Base-by-base conservation (phyloP, 2,113 vertebrate species). In the Nycticorax nycticorax region DNA sequence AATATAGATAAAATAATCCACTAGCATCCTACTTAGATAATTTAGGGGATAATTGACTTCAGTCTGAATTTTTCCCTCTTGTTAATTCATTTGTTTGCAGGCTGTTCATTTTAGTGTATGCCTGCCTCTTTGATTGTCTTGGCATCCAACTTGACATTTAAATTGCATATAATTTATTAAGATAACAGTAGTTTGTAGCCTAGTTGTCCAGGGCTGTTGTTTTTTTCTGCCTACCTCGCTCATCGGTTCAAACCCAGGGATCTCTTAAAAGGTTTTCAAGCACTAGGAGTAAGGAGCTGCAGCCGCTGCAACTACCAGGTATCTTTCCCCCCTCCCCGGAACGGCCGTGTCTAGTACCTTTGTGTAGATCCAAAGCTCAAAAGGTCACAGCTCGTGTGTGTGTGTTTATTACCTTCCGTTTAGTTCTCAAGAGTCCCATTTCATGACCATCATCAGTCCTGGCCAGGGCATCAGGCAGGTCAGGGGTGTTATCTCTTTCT, bases 391-490 rank as follows among this genome's bases (percentile, higher is more conserved):
- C 89, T 79, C 28, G 77, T 30, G 57, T 32, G 52, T 45, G 91
- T 68, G 47, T 56, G 69, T 95, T 97, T 98, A 98, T 95, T 63
- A 77, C 97, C 39, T 76, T 66, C 94, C 20, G 39, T 35, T 75
- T 68, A 22, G 64, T 96, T 98, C 98, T 97, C 97, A 96, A 89
- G 97, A 96, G 98, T 97, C 95, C 75, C 93, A 76, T 98, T 98
- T 98, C 98, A 95, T 87, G 45, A 50, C 85, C 85, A 60, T 60
- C 95, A 73, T 90, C 96, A 79, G 75, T 50, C 66, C 91, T 80
- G 72, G 76, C 91, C 39, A 80, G 93, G 97, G 85, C 83, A 95
- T 78, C 88, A 41, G 78, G 93, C 69, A 10, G 96, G 94, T 97
- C 96, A 97, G 96, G 62, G 89, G 62, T 92, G 81, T 93, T 92